Conservation (phyloP, 64 coral and sea anemone species). For the Pocillopora damicornis region DNA sequence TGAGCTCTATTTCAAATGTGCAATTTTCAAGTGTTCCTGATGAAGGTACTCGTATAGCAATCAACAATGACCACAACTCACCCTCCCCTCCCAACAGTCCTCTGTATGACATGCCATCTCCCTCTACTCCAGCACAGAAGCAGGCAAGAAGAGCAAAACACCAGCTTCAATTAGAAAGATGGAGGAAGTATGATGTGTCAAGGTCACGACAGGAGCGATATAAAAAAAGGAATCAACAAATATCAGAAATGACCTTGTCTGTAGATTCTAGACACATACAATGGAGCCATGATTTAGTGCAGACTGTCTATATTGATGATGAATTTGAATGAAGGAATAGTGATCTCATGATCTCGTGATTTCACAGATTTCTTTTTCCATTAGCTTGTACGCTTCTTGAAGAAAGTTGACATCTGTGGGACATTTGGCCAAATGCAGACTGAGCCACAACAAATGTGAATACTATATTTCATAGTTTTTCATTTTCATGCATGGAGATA, state of each 20-base stretch:
- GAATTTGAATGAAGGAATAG: neutral
- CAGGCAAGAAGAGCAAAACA: slow-evolving; percentile 51
- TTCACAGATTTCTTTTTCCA: neutral
- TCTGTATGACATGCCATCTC: slow-evolving; percentile 61
- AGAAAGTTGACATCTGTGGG: neutral
- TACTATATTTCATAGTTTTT: no score
- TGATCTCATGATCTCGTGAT: neutral
- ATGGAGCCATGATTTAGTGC: slow-evolving; percentile 60
- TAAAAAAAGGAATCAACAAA: slow-evolving; percentile 20
- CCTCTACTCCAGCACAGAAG: slow-evolving; percentile 59
- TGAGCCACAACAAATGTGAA: no score
- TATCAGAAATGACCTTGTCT: neutral
- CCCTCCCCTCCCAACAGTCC: slow-evolving; percentile 51
- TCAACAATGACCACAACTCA: neutral
- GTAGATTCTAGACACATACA: slow-evolving; percentile 16
- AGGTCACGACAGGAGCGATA: slow-evolving; percentile 62
- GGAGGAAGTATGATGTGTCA: slow-evolving; percentile 46
- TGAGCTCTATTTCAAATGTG: no score
- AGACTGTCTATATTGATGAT: slow-evolving; percentile 37
- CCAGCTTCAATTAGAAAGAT: slow-evolving; percentile 53
- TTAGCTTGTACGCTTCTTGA: neutral
- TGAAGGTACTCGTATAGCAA: neutral
- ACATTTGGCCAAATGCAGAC: no score
- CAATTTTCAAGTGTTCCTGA: neutral
- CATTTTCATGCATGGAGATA: no score